Percentiles rank a stretch among this genome's conserved stretches.
These are phyloP conservation scores for Elysia crispata DNA, from an alignment of 2,888 invertebrate species.

Conservation along the genomic window DNA sequence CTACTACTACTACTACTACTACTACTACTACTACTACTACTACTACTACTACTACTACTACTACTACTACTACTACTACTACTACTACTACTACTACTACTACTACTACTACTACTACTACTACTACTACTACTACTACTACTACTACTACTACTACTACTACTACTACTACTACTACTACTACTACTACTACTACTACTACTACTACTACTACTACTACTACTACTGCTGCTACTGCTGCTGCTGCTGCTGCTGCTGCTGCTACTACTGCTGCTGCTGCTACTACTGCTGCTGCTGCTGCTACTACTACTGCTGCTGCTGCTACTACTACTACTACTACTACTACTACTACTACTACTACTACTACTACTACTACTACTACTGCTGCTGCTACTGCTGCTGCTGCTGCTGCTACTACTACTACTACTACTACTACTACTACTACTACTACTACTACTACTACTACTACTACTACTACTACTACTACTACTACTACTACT, in stretches of 20 bases:
- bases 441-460: slow-evolving; percentile 45
- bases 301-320: too few relatives aligned
- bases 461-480: slow-evolving; percentile 45
- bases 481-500: slow-evolving; percentile 45
- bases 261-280: too few relatives aligned
- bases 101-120: slow-evolving; percentile 43
- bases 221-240: slow-evolving; percentile 37
- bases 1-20: slow-evolving; percentile 43
- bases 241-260: too few relatives aligned
- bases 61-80: slow-evolving; percentile 33
- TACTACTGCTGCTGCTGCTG: too few relatives aligned
- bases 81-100: slow-evolving; percentile 32
- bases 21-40: slow-evolving; percentile 45
- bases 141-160: slow-evolving; percentile 45
- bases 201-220: slow-evolving; percentile 32
- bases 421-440: slow-evolving; percentile 43
- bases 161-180: slow-evolving; percentile 44
- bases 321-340: too few relatives aligned
- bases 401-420: too few relatives aligned
- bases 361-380: slow-evolving; percentile 33
- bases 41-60: slow-evolving; percentile 43
- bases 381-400: too few relatives aligned
- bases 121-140: slow-evolving; percentile 45
- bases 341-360: slow-evolving; percentile 30
- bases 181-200: slow-evolving; percentile 41